Percentiles rank a stretch among this genome's conserved stretches.
Conservation (phyloP, 2,888 invertebrate species). For the Osedax fenrisi region DNA sequence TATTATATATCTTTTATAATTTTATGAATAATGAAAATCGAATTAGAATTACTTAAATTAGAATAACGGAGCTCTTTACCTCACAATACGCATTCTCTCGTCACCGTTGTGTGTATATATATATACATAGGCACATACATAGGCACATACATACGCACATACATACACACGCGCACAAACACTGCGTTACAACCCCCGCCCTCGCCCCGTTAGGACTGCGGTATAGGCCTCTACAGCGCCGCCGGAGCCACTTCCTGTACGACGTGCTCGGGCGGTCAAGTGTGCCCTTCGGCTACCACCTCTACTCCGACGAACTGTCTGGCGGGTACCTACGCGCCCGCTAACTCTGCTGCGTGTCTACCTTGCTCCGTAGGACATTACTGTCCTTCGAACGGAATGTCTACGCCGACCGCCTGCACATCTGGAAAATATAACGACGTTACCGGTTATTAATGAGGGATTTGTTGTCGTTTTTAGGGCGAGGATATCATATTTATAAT, state of each 20-base stretch:
- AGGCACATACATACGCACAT: no score
- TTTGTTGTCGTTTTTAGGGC: not conserved
- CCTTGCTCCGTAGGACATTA: conserved; percentile 44
- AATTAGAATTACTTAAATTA: no score
- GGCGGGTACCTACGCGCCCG: conserved; percentile 40
- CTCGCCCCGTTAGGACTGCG: conserved; percentile 23
- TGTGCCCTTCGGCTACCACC: conserved; percentile 39
- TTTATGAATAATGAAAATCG: no score
- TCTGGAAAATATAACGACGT: not conserved
- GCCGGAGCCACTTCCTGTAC: conserved; percentile 41
- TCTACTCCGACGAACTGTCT: conserved; percentile 39
- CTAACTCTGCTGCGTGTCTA: conserved; percentile 39
- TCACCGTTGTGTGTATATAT: not conserved
- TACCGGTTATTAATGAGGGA: not conserved
- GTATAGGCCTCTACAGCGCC: conserved; percentile 26
- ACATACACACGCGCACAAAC: not conserved
- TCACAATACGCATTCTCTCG: no score
- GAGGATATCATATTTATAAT: not conserved
- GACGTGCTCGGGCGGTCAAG: conserved; percentile 42
- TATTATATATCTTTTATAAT: no score
- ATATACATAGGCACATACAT: not conserved
- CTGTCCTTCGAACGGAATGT: conserved; percentile 39
- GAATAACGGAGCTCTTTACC: no score
- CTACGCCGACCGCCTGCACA: conserved; percentile 38
- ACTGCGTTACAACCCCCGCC: not conserved